Conservation (phyloP, 2,797 vertebrate species). For the Xerus rutilus region DNA sequence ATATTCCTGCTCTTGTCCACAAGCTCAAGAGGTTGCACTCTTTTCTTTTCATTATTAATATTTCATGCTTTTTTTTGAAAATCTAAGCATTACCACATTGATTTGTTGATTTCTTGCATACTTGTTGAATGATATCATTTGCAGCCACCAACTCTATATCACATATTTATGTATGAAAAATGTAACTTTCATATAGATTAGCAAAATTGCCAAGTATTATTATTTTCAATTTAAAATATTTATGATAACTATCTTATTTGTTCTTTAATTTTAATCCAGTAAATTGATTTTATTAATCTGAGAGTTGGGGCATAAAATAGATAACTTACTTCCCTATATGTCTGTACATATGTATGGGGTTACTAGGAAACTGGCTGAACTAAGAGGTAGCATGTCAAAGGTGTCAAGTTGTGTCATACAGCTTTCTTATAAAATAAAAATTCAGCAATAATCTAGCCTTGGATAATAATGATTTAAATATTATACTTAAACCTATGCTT, state of each 20-base stretch:
- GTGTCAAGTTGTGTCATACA: neutral
- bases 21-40: neutral
- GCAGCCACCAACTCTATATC: neutral
- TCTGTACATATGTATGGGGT: neutral
- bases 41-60: neutral
- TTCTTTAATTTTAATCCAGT: neutral
- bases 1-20: neutral
- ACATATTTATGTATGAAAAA: conserved; percentile 12
- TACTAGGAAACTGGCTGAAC: neutral
- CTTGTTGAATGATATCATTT: neutral
- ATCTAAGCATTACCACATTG: neutral
- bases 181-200: neutral
- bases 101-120: neutral
- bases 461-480: neutral
- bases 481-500: neutral
- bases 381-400: neutral
- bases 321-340: neutral
- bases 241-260: neutral
- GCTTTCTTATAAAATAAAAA: conserved; percentile 4
- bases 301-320: neutral
- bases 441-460: neutral
- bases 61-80: neutral
- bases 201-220: neutral
- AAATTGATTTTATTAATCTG: neutral
- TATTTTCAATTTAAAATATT: neutral